Evolutionary conservation across 2,113 vertebrate genomes (phyloP), one percentile per base, ranked within the genome.

Genomic region (Brienomyrus brachyistius): DNA sequence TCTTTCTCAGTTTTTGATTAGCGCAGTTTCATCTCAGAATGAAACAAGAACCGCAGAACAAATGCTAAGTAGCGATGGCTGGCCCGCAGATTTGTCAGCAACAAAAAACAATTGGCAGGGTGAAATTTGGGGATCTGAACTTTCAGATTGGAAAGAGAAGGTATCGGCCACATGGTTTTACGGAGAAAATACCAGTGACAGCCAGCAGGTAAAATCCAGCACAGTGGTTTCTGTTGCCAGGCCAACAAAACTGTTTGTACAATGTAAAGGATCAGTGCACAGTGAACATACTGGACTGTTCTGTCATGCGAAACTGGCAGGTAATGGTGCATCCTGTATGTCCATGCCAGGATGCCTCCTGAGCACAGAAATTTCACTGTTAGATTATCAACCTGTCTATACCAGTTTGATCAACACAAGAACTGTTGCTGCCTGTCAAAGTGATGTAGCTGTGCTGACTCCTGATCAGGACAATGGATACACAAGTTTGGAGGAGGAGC

Each of bases 401-500:
- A 8, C 84, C 45, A 66, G 27, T 62, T 91, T 89, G n/a, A 91
- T 91, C 87, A 88, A 43, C 3, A 45, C 89, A 59, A 91, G 66
- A 85, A 88, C 90, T 54, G 89, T 88, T 74, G 17, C 92, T 43
- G 87, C 91, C 11, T 90, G 91, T 87, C 85, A 54, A 50, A 92
- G 91, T 0, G 93, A 94, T 87, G 91, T 91, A 5, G 91, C 91
- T 0, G 90, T 94, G 83, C 94, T 96, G 62, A 94, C 94, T 6
- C 95, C 95, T 0, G 98, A 99, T 0, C 97, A 96, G 51, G 97
- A 99, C 89, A 93, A 97, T 88, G 98, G 98, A 11, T 99, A 99
- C 89, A 96, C 96, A 89, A 98, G 98, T 91, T 93, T 98, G 92
- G 98, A 98, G 91, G 97, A 98, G 92, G 97, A 97, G 5, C 96